Evolutionary conservation across 2,888 invertebrate genomes (phyloP).

Genomic region (Rhodophaea formosa): DNA sequence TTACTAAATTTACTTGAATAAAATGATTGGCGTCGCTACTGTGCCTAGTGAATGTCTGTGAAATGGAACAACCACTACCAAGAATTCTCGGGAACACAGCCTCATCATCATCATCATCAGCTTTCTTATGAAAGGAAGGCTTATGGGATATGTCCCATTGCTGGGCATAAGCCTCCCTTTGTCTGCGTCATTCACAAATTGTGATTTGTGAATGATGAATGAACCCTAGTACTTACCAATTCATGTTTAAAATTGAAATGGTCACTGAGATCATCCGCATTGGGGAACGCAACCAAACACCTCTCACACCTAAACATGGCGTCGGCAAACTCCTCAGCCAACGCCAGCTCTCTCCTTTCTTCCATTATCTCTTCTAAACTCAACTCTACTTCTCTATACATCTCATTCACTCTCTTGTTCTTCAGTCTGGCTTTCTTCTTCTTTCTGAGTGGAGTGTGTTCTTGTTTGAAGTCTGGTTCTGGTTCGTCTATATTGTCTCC

Average conservation of each 20-base stretch:
- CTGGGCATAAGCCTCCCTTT: too few species aligned
- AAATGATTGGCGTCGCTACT: too few species aligned
- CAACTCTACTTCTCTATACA: constrained; percentile 51
- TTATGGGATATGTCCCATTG: too few species aligned
- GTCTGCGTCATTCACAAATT: too few species aligned
- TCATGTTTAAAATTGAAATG: constrained; percentile 59
- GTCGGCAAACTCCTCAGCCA: constrained; percentile 57
- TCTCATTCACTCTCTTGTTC: constrained; percentile 21
- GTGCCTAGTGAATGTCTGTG: too few species aligned
- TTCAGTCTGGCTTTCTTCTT: constrained; percentile 29
- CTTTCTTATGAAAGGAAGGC: too few species aligned
- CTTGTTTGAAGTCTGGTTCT: constrained; percentile 24
- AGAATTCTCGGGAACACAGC: too few species aligned
- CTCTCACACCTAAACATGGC: constrained; percentile 62
- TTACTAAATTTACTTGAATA: too few species aligned
- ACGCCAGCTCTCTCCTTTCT: constrained; percentile 44
- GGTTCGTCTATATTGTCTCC: constrained; percentile 35
- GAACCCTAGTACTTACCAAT: constrained; percentile 41
- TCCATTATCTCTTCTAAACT: constrained; percentile 46
- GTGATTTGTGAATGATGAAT: too few species aligned
- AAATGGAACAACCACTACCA: too few species aligned
- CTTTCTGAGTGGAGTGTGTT: constrained; percentile 27
- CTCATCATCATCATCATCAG: too few species aligned
- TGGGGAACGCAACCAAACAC: constrained; percentile 60
- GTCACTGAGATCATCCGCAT: constrained; percentile 61